Conservation (phyloP, 2,888 invertebrate genomes). For the Zelleria hepariella region DNA sequence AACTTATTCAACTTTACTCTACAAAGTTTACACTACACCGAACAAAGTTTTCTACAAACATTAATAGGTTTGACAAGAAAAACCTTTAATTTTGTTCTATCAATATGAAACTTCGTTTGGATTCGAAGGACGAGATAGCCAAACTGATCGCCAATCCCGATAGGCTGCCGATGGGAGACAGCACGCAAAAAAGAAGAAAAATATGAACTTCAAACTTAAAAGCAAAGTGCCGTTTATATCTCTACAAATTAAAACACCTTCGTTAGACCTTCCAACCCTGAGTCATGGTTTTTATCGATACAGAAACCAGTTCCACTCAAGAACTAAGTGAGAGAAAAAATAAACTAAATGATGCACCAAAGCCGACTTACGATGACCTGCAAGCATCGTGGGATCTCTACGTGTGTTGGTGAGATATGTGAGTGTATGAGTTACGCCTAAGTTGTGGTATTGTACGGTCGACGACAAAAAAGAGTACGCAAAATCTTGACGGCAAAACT, state of each 20-base stretch:
- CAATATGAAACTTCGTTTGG: too few species aligned
- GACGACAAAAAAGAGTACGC: background rate
- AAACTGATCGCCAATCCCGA: too few species aligned
- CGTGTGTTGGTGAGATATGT: background rate
- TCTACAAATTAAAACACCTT: background rate
- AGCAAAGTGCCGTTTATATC: too few species aligned
- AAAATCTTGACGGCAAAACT: background rate
- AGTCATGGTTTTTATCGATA: constrained; percentile 55
- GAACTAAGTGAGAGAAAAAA: constrained; percentile 30
- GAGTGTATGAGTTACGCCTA: constrained; percentile 21
- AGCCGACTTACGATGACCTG: constrained; percentile 41
- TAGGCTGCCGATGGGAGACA: too few species aligned
- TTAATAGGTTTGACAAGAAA: too few species aligned
- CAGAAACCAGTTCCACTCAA: constrained; percentile 58
- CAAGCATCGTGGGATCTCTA: constrained; percentile 15
- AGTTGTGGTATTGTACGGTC: constrained; percentile 22
- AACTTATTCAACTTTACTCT: too few species aligned
- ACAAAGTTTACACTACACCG: too few species aligned
- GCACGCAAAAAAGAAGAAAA: too few species aligned
- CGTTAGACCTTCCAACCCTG: constrained; percentile 23
- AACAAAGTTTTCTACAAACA: too few species aligned
- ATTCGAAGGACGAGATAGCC: too few species aligned
- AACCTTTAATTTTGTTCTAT: too few species aligned
- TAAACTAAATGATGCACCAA: constrained; percentile 38
- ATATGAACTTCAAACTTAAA: too few species aligned